Evolutionary conservation across 2,888 invertebrate species (phyloP), one percentile per base, ranked within the genome.

Genomic region (Tiphia femorata): DNA sequence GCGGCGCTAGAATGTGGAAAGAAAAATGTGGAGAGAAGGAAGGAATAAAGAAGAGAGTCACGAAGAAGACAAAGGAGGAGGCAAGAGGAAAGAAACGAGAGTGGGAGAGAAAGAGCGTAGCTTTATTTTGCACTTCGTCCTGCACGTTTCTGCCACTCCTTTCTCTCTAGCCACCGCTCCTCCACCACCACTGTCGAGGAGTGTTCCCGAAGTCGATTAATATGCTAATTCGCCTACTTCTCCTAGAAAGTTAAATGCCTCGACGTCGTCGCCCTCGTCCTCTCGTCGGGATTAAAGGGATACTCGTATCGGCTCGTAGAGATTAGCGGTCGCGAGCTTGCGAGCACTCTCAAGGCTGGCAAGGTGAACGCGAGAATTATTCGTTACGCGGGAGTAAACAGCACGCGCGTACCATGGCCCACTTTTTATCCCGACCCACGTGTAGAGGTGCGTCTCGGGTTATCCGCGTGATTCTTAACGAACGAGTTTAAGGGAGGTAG

Each of bases 191-290:
- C 44, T 41, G 25, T 47, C 47, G 48, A 33, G 40, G 42, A 57
- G 50, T 49, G 51, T 47, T 58, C 51, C 51, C 50, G 53, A 62
- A 62, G 53, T 62, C 64, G 53, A 64, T 64, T 64, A 62, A 62
- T 64, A 64, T 64, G 64, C 53, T 62, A 64, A 64, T 64, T 64
- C 56, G 41, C 38, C 48, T 57, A 54, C 62, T 59, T 56, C 56
- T 41, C 53, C 55, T n/a, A n/a, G 54, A 64, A 62, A 64, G 56
- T 62, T 62, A 64, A 62, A 62, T 62, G 58, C 62, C 42, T n/a
- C 56, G 47, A 44, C 56, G 53, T 54, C 64, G 55, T 52, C 55
- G 44, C 17, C n/a, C n/a, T n/a, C n/a, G n/a, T n/a, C n/a, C n/a
- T n/a, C n/a, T n/a, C n/a, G n/a, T n/a, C n/a, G 46, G 57, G 64